Percentiles rank a stretch among this genome's conserved stretches.
Conservation (phyloP, 1,140 invertebrate species). For the Acromyrmex echinatior region DNA sequence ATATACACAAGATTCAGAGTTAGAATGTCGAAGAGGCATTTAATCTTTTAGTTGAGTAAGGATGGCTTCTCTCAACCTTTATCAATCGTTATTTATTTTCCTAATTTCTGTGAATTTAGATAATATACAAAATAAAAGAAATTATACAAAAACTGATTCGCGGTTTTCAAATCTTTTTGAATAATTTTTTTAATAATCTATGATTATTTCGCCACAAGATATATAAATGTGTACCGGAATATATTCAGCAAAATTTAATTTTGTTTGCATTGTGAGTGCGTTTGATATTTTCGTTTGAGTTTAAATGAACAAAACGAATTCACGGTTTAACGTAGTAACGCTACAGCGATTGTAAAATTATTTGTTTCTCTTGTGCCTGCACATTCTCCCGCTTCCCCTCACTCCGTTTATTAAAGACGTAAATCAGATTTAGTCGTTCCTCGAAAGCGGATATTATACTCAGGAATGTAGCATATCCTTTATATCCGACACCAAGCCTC, state of each 20-base stretch:
- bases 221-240: neutral
- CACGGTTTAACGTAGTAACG: neutral
- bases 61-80: neutral
- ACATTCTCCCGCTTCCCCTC: too few relatives aligned
- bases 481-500: conserved; percentile 14
- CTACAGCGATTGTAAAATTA: conserved; percentile 19
- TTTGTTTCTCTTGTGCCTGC: conserved; percentile 10
- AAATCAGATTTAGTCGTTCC: conserved; percentile 32
- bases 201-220: neutral
- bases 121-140: neutral
- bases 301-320: conserved; percentile 24
- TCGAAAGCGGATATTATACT: conserved; percentile 14
- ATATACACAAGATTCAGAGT: neutral
- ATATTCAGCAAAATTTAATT: conserved; percentile 13
- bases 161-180: neutral
- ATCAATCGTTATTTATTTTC: neutral
- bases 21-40: neutral
- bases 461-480: conserved; percentile 28
- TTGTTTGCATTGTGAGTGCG: neutral
- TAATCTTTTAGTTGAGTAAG: neutral
- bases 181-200: neutral
- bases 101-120: neutral
- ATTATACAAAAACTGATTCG: neutral
- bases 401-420: conserved; percentile 18
- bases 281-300: conserved; percentile 32